Base-by-base conservation (phyloP, 2,888 invertebrate species). In the Craniophora ligustri region DNA sequence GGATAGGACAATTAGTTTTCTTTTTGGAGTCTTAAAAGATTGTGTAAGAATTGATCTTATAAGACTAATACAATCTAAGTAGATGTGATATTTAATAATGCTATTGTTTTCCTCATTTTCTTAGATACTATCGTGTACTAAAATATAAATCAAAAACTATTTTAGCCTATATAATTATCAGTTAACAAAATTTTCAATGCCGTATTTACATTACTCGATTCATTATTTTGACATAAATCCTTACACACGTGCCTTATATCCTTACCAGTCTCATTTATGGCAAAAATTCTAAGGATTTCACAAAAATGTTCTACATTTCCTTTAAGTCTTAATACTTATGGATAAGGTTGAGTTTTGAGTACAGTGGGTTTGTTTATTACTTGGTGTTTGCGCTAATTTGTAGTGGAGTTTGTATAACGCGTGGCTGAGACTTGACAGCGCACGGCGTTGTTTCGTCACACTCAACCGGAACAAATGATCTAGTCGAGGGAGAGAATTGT, bases 401-500 rank as follows among this genome's bases (percentile, higher is more conserved):
- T 80, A 81, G 75, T 80, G 69, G 79, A 82, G 80, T 80, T 78
- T 70, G 79, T 67, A 71, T 78, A 72, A 79, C 87, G 87, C 90
- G 88, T 89, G 90, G 84, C 87, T 73, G 76, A 78, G 87, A 87
- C 85, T 88, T 88, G 88, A 87, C 85, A 80, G 80, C 84, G 85
- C 79, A 77, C 82, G 84, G 79, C 79, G 80, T 77, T 74, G 81
- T 88, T 92, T 92, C 86, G 93, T 80, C 81, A 90, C 82, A 89
- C 91, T 85, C 76, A 81, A 83, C 86, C 87, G 90, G 87, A 92
- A 92, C 93, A 79, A 93, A 93, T 92, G 87, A 81, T 85, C 84
- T 85, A 81, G 79, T 80, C 82, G 77, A 78, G 86, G 86, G 88
- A 85, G 81, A 70, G 63, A 67, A n/a, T n/a, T n/a, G n/a, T n/a